Evolutionary conservation across 2,113 vertebrate species (phyloP).

Genomic region (Apteryx mantelli): DNA sequence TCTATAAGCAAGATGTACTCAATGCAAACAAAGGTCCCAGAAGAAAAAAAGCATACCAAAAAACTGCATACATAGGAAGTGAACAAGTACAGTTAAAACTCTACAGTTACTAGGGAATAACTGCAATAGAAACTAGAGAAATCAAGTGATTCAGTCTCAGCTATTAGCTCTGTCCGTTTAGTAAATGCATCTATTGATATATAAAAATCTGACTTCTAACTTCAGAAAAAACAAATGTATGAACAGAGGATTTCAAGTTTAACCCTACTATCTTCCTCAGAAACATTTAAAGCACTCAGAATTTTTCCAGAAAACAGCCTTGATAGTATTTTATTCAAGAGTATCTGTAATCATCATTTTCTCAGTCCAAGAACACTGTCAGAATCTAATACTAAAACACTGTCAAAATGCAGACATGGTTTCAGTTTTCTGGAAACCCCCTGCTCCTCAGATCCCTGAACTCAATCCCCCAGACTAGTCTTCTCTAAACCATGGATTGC

Average conservation of each 20-base stretch:
- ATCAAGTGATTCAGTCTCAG: background rate
- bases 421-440: constrained; percentile 66
- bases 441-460: background rate
- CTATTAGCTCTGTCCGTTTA: rapidly evolving
- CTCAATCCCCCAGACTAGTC: background rate
- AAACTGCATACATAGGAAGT: background rate
- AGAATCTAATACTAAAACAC: background rate
- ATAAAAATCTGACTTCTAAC: background rate
- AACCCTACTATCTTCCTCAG: background rate
- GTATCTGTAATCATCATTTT: background rate
- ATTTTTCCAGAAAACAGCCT: background rate
- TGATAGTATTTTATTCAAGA: background rate
- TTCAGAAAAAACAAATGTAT: background rate
- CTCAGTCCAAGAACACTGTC: constrained; percentile 14
- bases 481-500: background rate
- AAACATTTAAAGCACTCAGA: background rate
- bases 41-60: background rate
- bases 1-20: background rate
- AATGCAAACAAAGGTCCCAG: background rate
- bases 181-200: background rate
- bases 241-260: background rate
- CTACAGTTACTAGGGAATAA: background rate
- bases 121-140: background rate
- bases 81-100: background rate
- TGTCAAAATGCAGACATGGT: background rate